Percentiles rank a stretch among this genome's conserved stretches.
These are phyloP conservation scores for Pelecanoides urinatrix DNA, from an alignment of 2,113 vertebrate species.

Conservation along the genomic window DNA sequence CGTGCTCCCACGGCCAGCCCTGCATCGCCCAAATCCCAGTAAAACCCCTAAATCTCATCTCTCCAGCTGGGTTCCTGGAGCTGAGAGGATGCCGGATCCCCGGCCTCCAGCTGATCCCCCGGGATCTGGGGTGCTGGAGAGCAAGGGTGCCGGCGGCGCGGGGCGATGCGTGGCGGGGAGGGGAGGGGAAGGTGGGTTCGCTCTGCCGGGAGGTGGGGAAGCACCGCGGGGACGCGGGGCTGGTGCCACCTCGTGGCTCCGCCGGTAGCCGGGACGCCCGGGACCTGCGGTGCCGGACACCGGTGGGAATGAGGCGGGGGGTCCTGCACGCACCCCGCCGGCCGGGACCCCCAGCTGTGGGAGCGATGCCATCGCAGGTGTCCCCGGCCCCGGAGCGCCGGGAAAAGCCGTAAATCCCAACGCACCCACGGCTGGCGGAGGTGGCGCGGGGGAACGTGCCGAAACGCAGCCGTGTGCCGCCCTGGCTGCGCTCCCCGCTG, in stretches of 20 bases:
- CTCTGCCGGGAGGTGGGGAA: not conserved
- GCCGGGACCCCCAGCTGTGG: accelerated
- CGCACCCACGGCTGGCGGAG: accelerated
- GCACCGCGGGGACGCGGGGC: not conserved
- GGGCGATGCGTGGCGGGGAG: not conserved
- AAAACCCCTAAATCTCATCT: not conserved
- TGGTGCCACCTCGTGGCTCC: slow-evolving; percentile 48
- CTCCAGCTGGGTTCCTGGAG: not conserved
- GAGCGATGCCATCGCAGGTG: accelerated
- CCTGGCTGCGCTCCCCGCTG: accelerated
- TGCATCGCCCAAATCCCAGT: not conserved
- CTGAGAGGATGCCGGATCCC: accelerated
- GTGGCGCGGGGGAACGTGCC: accelerated
- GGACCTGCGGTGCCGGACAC: accelerated
- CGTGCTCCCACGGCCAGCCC: not conserved
- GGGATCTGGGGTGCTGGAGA: not conserved
- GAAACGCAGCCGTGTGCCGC: accelerated
- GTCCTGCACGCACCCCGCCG: accelerated
- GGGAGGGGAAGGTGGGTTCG: not conserved
- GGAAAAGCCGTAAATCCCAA: accelerated
- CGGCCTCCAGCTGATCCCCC: accelerated
- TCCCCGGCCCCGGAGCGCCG: accelerated
- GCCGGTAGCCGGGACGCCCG: accelerated
- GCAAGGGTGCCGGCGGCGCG: accelerated
- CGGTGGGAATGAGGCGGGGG: accelerated